These are phyloP conservation scores for Aplidium turbinatum DNA, from an alignment of 23 tunicate genomes.

Conservation along the genomic window DNA sequence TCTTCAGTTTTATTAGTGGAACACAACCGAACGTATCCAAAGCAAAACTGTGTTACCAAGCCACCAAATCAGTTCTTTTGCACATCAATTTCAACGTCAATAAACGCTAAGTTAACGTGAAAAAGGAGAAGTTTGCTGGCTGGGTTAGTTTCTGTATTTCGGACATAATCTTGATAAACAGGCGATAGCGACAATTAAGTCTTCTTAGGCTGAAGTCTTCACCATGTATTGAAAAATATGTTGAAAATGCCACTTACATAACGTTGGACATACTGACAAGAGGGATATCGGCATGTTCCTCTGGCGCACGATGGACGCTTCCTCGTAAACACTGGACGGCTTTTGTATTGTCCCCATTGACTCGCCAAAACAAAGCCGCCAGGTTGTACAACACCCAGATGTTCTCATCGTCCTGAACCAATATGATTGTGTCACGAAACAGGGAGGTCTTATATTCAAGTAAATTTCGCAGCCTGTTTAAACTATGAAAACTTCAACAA, in stretches of 20 bases:
- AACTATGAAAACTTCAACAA: background rate
- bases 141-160: too few species aligned
- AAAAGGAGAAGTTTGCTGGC: too few species aligned
- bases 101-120: too few species aligned
- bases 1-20: too few species aligned
- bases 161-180: too few species aligned
- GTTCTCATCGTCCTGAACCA: constrained; percentile 55
- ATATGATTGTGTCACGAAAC: too few species aligned
- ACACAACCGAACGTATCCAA: too few species aligned
- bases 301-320: constrained; percentile 54
- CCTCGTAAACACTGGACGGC: constrained; percentile 85
- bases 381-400: constrained; percentile 89
- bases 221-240: too few species aligned
- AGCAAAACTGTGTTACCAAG: too few species aligned
- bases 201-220: too few species aligned
- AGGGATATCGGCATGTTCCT: constrained; percentile 71
- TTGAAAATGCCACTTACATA: constrained; percentile 85
- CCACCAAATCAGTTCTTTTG: background rate
- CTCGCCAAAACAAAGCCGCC: constrained; percentile 91
- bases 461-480: constrained; percentile 2
- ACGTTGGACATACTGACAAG: constrained; percentile 76
- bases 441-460: background rate
- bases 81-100: too few species aligned
- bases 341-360: constrained; percentile 71
- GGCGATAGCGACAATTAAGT: too few species aligned